Percentiles rank a stretch among this genome's conserved stretches.
phyloP scores from a whole-genome alignment of 2,888 invertebrate species.

The Asteroscopus sphinx region DNA sequence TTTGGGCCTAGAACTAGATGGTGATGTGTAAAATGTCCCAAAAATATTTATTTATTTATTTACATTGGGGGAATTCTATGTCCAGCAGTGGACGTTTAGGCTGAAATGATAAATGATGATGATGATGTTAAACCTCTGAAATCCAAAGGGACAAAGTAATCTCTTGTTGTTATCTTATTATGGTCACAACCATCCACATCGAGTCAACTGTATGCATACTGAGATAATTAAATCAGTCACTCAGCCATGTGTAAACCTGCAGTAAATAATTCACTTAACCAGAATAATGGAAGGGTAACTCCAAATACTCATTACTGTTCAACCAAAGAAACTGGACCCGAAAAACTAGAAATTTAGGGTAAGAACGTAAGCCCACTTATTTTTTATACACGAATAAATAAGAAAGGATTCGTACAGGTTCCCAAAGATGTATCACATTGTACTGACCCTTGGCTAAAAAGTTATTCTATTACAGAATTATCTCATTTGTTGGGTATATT shows the following conservation, averaged over 20 bases:
- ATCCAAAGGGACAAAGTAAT: too few species aligned
- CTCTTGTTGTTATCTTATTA: too few species aligned
- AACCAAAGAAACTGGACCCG: constrained; percentile 41
- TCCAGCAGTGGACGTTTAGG: too few species aligned
- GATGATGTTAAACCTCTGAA: too few species aligned
- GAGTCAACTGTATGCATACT: constrained; percentile 5
- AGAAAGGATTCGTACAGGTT: constrained; percentile 48
- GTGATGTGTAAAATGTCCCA: too few species aligned
- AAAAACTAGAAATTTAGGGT: constrained; percentile 49
- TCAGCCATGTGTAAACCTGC: constrained; percentile 5
- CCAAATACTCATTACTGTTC: constrained; percentile 41
- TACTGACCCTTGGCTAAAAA: constrained; percentile 38
- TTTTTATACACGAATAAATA: constrained; percentile 55
- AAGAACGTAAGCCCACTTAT: constrained; percentile 37
- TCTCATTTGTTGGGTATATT: constrained; percentile 37
- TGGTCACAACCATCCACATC: not conserved
- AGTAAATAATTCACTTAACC: constrained; percentile 26
- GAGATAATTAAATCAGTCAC: constrained; percentile 24
- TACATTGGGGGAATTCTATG: too few species aligned
- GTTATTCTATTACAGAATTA: constrained; percentile 51
- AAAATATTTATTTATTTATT: too few species aligned
- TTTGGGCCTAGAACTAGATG: too few species aligned
- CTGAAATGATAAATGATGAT: too few species aligned
- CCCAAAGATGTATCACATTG: constrained; percentile 38
- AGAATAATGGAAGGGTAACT: constrained; percentile 28